Conservation (phyloP, 2,888 invertebrate genomes). For the Hydroisotoma schaefferi region DNA sequence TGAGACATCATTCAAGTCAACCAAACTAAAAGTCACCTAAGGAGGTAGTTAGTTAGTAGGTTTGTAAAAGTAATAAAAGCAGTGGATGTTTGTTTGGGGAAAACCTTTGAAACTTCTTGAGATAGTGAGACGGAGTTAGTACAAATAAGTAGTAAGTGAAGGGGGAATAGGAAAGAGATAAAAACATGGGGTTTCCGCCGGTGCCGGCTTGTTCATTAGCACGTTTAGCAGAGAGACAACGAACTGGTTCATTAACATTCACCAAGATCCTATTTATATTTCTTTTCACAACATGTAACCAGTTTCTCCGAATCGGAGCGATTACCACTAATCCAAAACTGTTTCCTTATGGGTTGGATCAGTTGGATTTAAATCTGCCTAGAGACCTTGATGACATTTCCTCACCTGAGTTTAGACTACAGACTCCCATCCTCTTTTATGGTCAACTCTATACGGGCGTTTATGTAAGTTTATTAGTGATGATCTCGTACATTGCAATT, state of each 20-base stretch:
- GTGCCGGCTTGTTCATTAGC: constrained; percentile 4
- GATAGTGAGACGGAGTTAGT: too few species aligned
- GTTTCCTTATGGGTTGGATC: constrained; percentile 10
- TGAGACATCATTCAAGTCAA: neutral
- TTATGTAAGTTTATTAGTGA: constrained; percentile 87
- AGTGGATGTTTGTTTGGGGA: too few species aligned
- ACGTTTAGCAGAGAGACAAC: neutral
- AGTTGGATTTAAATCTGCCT: constrained; percentile 4
- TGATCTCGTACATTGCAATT: too few species aligned
- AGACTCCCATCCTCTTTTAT: constrained; percentile 74
- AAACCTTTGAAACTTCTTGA: too few species aligned
- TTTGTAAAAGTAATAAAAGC: too few species aligned
- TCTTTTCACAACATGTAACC: neutral
- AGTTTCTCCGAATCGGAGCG: neutral
- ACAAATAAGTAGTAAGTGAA: too few species aligned
- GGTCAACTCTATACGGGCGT: constrained; percentile 70
- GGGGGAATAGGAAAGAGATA: neutral
- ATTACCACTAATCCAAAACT: constrained; percentile 1
- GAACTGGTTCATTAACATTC: neutral
- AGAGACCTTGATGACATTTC: constrained; percentile 60
- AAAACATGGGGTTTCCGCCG: neutral
- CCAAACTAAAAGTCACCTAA: neutral
- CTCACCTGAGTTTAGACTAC: constrained; percentile 63
- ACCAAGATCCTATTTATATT: neutral
- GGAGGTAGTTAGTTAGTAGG: neutral